Evolutionary conservation across 2,888 invertebrate genomes (phyloP).

Genomic region (Eupithecia inturbata): DNA sequence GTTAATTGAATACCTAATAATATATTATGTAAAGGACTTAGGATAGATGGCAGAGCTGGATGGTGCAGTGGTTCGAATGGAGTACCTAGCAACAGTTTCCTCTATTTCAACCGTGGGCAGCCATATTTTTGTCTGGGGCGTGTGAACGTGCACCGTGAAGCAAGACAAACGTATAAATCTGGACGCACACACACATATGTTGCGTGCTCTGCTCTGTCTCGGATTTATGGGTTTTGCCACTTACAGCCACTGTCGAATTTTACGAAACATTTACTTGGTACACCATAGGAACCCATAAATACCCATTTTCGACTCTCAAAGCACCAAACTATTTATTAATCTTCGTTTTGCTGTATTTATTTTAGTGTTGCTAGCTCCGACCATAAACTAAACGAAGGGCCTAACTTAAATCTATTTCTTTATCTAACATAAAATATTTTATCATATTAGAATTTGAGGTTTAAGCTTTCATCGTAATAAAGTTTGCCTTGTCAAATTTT

Average conservation of each 20-base stretch:
- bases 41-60: neutral
- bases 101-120: constrained; percentile 44
- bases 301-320: constrained; percentile 25
- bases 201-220: constrained; percentile 66
- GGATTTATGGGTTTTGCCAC: constrained; percentile 64
- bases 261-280: constrained; percentile 47
- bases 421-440: neutral
- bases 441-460: neutral
- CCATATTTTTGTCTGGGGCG: constrained; percentile 60
- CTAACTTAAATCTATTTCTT: too few species aligned
- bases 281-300: constrained; percentile 27
- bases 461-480: too few species aligned
- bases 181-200: constrained; percentile 65
- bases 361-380: neutral
- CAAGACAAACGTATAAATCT: constrained; percentile 72
- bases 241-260: constrained; percentile 63
- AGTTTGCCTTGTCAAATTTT: neutral
- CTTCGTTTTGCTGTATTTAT: neutral
- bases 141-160: constrained; percentile 58
- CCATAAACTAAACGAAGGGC: neutral
- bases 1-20: neutral
- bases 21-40: neutral
- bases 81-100: constrained; percentile 36
- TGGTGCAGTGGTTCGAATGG: neutral
- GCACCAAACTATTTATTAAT: constrained; percentile 8